Conservation (phyloP, 2,113 vertebrate genomes). For the Sturnus vulgaris region DNA sequence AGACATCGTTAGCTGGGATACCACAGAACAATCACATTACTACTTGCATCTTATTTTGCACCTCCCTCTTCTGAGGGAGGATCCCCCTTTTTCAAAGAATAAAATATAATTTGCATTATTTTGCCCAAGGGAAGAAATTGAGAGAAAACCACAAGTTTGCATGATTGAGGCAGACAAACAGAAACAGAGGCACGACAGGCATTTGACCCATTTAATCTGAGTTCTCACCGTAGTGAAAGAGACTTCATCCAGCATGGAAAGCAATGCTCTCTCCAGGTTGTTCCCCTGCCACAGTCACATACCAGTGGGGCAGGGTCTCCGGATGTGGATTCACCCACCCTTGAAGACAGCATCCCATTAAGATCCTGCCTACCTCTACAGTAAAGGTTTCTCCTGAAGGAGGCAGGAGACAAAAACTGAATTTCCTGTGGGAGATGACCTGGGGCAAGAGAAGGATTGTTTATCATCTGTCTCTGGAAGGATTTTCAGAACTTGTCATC, state of each 20-base stretch:
- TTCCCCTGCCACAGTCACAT: accelerated
- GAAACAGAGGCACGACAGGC: accelerated
- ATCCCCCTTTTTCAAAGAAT: not conserved
- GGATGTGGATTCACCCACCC: accelerated
- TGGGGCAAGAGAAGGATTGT: not conserved
- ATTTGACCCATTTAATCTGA: not conserved
- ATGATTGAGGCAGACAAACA: accelerated
- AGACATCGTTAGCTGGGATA: accelerated
- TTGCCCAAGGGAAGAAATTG: not conserved
- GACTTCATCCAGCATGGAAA: not conserved
- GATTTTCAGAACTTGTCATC: not conserved
- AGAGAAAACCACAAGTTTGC: not conserved
- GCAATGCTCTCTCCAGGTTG: accelerated
- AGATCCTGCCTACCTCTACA: not conserved
- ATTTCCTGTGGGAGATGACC: not conserved
- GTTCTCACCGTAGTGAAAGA: not conserved
- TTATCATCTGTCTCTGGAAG: not conserved
- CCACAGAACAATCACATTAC: not conserved
- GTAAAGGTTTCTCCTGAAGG: not conserved
- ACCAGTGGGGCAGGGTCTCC: accelerated
- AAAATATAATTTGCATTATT: not conserved
- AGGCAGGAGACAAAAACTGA: not conserved
- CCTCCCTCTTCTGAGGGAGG: not conserved
- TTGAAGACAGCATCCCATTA: not conserved
- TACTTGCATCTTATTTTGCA: not conserved